Percentiles rank a stretch among this genome's conserved stretches.
These are phyloP conservation scores for Cetoscarus ocellatus DNA, from an alignment of 2,797 vertebrate genomes.

Conservation along the genomic window DNA sequence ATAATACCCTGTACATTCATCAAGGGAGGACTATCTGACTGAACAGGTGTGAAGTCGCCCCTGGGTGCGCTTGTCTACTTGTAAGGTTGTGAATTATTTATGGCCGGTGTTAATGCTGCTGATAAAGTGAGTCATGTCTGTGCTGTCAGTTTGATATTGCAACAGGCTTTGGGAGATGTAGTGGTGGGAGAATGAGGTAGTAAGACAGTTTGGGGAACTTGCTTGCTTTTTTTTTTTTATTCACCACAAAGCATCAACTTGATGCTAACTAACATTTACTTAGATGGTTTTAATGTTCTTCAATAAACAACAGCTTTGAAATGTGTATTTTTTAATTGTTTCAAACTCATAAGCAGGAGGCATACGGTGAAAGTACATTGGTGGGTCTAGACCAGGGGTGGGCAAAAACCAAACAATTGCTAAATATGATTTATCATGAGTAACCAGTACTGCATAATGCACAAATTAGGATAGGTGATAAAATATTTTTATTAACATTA, in stretches of 20 bases:
- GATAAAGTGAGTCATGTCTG: constrained; percentile 17
- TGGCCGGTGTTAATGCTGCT: background rate
- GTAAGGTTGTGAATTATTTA: constrained; percentile 14
- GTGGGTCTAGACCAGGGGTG: no score
- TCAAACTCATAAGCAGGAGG: no score
- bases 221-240: background rate
- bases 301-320: no score
- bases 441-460: no score
- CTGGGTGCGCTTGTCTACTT: constrained; percentile 10
- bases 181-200: background rate
- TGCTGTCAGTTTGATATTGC: background rate
- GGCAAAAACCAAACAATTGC: no score
- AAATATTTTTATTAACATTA: no score
- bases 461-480: no score
- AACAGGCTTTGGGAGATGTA: background rate
- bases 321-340: no score
- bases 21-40: background rate
- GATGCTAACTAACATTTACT: background rate
- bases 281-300: no score
- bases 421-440: no score
- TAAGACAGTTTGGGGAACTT: background rate
- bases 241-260: background rate
- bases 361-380: no score
- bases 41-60: constrained; percentile 2
- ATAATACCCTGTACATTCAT: constrained; percentile 4